Conservation (phyloP, 1,140 invertebrate genomes). For the Cephus cinctus region DNA sequence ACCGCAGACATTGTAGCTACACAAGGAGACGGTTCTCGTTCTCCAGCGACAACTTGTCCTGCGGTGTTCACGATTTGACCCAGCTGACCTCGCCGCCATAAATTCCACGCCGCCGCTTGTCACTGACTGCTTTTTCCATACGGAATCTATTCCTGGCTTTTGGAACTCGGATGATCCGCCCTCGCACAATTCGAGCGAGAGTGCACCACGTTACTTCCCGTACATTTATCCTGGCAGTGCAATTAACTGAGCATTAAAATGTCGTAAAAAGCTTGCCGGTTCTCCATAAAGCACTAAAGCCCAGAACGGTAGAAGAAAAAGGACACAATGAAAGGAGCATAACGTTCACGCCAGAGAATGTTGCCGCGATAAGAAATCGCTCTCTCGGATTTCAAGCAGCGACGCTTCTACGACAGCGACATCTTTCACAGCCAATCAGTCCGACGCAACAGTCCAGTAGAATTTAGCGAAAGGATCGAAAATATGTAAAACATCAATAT, state of each 20-base stretch:
- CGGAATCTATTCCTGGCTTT: conserved; percentile 17
- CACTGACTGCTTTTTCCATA: conserved; percentile 42
- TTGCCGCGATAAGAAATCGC: no score
- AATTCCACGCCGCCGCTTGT: conserved; percentile 44
- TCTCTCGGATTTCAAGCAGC: no score
- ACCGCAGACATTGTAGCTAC: neutral
- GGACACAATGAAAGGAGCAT: no score
- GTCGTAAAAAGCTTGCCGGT: no score
- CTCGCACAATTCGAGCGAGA: neutral
- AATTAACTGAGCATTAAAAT: no score
- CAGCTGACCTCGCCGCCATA: conserved; percentile 37
- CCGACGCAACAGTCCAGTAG: conserved; percentile 9
- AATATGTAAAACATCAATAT: no score
- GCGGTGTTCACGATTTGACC: conserved; percentile 43
- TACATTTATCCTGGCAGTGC: no score
- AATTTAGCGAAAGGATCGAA: neutral
- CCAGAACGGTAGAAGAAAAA: no score
- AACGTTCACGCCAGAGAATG: no score
- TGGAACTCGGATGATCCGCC: conserved; percentile 1
- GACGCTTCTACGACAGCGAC: conserved; percentile 3
- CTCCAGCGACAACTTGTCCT: conserved; percentile 1
- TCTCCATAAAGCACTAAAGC: no score
- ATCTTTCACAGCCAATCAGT: conserved; percentile 10
- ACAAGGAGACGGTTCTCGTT: neutral
- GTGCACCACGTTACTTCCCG: no score